phyloP scores from a whole-genome alignment of 2,888 invertebrate species.

The Eucera pruinosa region DNA sequence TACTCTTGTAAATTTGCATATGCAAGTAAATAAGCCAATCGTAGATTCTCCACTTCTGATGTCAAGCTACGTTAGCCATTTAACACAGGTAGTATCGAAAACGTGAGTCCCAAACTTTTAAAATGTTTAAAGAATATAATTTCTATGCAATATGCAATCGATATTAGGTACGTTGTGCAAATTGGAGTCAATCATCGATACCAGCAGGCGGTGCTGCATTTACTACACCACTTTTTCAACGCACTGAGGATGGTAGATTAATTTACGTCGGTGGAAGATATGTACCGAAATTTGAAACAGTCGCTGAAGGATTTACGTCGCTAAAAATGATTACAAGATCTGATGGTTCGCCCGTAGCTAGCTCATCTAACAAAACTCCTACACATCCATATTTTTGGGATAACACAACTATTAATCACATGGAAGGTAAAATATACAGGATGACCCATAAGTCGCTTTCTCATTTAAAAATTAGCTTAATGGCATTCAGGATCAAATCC shows the following conservation, averaged over 20 bases:
- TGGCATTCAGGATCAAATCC: no score
- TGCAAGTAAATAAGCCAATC: slow-evolving; percentile 96
- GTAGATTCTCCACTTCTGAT: slow-evolving; percentile 96
- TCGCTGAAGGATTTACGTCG: slow-evolving; percentile 89
- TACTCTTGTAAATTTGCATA: slow-evolving; percentile 95
- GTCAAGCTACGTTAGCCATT: slow-evolving; percentile 96
- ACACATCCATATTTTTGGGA: slow-evolving; percentile 88
- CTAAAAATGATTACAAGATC: slow-evolving; percentile 87
- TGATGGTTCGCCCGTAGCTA: slow-evolving; percentile 83
- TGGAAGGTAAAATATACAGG: slow-evolving; percentile 74
- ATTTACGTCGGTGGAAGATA: slow-evolving; percentile 91
- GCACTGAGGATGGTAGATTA: slow-evolving; percentile 90
- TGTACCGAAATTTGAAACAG: slow-evolving; percentile 89
- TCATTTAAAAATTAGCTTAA: no score
- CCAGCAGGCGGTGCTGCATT: slow-evolving; percentile 91
- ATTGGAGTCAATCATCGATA: slow-evolving; percentile 91
- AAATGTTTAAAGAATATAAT: not conserved
- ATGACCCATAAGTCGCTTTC: no score
- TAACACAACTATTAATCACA: slow-evolving; percentile 78
- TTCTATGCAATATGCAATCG: slow-evolving; percentile 2
- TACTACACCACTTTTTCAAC: slow-evolving; percentile 92
- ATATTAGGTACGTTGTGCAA: slow-evolving; percentile 87
- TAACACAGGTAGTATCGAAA: slow-evolving; percentile 89
- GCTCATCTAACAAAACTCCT: slow-evolving; percentile 86
- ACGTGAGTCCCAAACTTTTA: slow-evolving; percentile 1